Evolutionary conservation across 1,140 invertebrate species (phyloP), one percentile per base, ranked within the genome.

Genomic region (Lepidurus couesii): DNA sequence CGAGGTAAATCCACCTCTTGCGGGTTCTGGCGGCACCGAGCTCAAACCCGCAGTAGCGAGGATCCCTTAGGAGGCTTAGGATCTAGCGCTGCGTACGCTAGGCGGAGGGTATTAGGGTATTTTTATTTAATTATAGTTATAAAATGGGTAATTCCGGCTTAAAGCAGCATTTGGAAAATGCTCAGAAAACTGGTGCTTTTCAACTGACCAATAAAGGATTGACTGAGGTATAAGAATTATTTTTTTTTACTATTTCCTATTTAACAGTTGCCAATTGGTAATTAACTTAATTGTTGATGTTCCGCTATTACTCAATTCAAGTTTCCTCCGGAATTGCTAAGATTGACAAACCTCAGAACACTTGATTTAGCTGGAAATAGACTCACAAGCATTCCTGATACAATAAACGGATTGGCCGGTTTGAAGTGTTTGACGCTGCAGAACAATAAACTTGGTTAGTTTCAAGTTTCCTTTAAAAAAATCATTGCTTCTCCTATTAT

Each of bases 361-460:
- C 86, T 98, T 77, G 96, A 99, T 85, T 83, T 99, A 43, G 96
- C 95, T 0, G 90, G 94, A 78, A 99, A 99, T 85, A 94, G 92
- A 85, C 91, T 99, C 81, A 84, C 88, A 26, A 82, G 83, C 11
- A 84, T 98, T 42, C 93, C 96, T 0, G 86, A 90, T 13, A 89
- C 91, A 81, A 91, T 99, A 79, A 91, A 89, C 24, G 88, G 89
- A n/a, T 95, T 98, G 82, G 89, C 89, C 0, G 85, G 89, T 42
- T 84, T 99, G 42, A 97, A 96, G 84, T 92, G 94, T 81, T 85
- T 99, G 0, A 93, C 93, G 82, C 81, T 98, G 5, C 84, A 83
- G 79, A 84, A 84, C 78, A 89, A 90, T 81, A 84, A 83, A 80
- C 81, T 89, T 45, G 83, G 85, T 85, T 83, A 84, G 80, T 82